Evolutionary conservation across 2,113 vertebrate genomes (phyloP), one percentile per base, ranked within the genome.

Genomic region (Toxotes jaculatrix): DNA sequence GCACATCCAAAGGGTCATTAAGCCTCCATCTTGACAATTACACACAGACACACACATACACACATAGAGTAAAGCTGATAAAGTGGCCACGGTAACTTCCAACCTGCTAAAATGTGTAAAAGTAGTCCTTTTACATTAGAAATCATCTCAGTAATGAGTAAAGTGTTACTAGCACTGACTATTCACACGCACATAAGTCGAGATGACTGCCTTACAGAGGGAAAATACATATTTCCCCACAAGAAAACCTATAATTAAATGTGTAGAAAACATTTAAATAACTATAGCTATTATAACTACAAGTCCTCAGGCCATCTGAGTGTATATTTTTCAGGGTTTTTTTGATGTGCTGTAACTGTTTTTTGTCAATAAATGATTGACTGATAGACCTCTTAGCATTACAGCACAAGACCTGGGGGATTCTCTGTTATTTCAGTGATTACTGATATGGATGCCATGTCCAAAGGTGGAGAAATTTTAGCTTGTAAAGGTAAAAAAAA

Each of bases 1-100:
- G 92, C 88, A 94, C 89, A 95, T 92, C 91, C 85, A 90, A 88
- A 91, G 93, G 94, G 94, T 95, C 94, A 95, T 95, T 95, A 95
- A 93, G 93, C 93, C 89, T 88, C 87, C 76, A 79, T 90, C 78
- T 86, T 89, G 78, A 85, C 82, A 89, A 92, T 89, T 85, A 86
- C 72, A 90, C 65, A 75, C 23, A 59, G 43, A 63, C 63, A 66
- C 14, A 84, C 55, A 78, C 45, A 74, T 36, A 67, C 56, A 10
- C 80, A 73, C 74, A 78, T 57, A 72, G 34, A 79, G 31, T 51
- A 72, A 78, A 21, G 19, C 62, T 67, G 64, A 84, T 51, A 77
- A 89, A 82, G 79, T 66, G 74, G 75, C 53, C 32, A 55, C 40
- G 76, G 38, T 57, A 69, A 38, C 47, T 51, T 68, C 53, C 56